Percentiles rank a stretch among this genome's conserved stretches.
phyloP scores from a whole-genome alignment of 2,797 vertebrate species.

The Lerista edwardsae region DNA sequence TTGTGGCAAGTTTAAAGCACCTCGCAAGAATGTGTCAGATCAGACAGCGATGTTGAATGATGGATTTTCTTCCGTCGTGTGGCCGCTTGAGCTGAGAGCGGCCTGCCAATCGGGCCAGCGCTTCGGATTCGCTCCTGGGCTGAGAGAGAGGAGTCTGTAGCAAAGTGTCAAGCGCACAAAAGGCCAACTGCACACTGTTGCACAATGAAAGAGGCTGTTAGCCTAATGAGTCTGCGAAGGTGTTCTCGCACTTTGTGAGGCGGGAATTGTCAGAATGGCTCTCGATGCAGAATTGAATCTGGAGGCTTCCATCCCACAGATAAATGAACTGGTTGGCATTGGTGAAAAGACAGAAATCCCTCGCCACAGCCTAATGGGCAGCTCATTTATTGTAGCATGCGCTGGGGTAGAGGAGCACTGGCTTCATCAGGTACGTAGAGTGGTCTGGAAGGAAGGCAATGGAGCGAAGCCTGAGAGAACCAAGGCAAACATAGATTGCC shows the following conservation, averaged over 20 bases:
- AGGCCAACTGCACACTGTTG: neutral
- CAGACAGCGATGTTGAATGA: slow-evolving; percentile 5
- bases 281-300: neutral
- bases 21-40: neutral
- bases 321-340: neutral
- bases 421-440: neutral
- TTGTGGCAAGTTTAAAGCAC: neutral
- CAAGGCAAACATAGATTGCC: neutral
- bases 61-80: neutral
- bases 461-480: neutral
- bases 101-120: neutral
- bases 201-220: slow-evolving; percentile 8
- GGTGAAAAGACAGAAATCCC: neutral
- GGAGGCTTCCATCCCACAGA: neutral
- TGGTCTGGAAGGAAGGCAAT: neutral
- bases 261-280: neutral
- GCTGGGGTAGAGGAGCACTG: neutral
- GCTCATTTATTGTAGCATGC: neutral
- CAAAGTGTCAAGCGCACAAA: slow-evolving; percentile 7
- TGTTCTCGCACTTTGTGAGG: neutral
- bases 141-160: neutral
- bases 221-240: slow-evolving; percentile 20
- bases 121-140: neutral
- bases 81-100: neutral
- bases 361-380: neutral